phyloP scores from a whole-genome alignment of 2,113 vertebrate genomes.

The Proteles cristata region DNA sequence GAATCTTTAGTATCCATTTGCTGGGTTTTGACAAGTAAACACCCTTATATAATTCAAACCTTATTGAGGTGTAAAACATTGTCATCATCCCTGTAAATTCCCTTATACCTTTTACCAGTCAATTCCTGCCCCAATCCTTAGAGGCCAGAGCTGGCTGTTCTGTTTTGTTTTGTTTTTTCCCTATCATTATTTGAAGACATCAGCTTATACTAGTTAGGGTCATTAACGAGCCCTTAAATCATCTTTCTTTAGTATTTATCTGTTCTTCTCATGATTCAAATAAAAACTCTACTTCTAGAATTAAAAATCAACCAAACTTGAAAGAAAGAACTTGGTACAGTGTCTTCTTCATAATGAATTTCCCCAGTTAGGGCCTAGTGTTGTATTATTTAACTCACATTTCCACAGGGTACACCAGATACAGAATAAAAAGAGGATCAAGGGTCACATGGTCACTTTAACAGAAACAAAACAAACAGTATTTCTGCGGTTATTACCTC shows the following conservation, averaged over 20 bases:
- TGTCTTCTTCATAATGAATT: neutral
- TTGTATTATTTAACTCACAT: neutral
- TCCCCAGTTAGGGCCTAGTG: neutral
- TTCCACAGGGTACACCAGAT: neutral
- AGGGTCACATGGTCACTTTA: neutral
- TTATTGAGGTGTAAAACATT: neutral
- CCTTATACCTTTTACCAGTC: neutral
- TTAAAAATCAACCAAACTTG: conserved; percentile 35
- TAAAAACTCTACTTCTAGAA: conserved; percentile 51
- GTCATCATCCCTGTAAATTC: neutral
- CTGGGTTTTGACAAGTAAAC: neutral
- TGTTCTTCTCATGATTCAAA: conserved; percentile 26
- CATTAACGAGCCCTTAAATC: conserved; percentile 29
- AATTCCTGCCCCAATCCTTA: neutral
- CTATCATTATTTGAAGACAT: neutral
- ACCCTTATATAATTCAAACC: conserved; percentile 8
- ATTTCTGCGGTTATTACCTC: conserved; percentile 10
- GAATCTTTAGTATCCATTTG: neutral
- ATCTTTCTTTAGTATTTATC: conserved; percentile 4
- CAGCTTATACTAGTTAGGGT: neutral
- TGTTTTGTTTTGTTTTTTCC: neutral
- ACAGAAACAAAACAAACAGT: conserved; percentile 15
- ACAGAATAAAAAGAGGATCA: neutral
- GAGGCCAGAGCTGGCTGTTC: neutral
- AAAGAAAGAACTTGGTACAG: conserved; percentile 20